phyloP scores from a whole-genome alignment of 2,888 invertebrate genomes.

The Schizaphis graminum region DNA sequence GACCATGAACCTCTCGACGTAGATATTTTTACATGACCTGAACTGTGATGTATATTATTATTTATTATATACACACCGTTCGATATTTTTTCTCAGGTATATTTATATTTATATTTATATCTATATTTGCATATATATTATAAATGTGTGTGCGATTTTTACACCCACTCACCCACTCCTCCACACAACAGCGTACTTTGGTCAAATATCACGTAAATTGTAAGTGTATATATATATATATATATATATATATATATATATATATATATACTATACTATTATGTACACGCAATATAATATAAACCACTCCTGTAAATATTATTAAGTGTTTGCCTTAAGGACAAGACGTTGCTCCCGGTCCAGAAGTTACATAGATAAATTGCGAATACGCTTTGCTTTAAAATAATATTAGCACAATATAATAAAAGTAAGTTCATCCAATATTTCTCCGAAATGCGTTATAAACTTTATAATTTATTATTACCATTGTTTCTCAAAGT shows the following conservation, averaged over 20 bases:
- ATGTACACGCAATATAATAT: neutral
- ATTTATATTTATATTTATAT: too few relatives aligned
- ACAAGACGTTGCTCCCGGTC: neutral
- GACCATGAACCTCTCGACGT: constrained; percentile 24
- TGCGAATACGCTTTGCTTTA: neutral
- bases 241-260: neutral
- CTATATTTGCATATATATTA: neutral
- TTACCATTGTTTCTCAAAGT: neutral
- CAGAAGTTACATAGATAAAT: neutral
- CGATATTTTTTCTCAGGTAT: neutral
- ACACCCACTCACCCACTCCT: neutral
- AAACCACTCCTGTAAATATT: neutral
- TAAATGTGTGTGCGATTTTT: neutral
- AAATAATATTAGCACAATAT: neutral
- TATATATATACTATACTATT: neutral
- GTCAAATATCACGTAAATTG: neutral
- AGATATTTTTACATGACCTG: neutral
- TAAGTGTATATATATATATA: neutral
- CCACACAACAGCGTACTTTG: neutral
- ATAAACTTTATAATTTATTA: neutral
- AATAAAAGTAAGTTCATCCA: neutral
- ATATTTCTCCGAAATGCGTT: neutral
- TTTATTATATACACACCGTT: neutral
- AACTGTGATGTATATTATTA: neutral
- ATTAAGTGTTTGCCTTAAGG: neutral